A percentile compares a stretch with the other conserved stretches of the same genome.
Conservation (phyloP, 2,113 vertebrate species). For the Sturnus vulgaris region DNA sequence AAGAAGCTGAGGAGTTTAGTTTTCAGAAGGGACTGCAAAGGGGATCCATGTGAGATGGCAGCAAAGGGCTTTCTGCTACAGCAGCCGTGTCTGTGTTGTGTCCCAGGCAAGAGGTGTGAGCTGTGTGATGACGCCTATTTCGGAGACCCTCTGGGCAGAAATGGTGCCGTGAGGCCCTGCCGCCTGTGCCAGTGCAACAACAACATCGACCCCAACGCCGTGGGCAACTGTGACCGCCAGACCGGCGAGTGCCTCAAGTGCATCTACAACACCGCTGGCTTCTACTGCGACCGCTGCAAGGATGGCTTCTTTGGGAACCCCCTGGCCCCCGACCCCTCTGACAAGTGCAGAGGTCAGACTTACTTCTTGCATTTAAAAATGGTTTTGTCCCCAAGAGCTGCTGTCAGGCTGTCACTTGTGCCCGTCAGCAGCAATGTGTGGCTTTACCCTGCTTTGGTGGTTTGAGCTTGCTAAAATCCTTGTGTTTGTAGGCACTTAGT, state of each 20-base stretch:
- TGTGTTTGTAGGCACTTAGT: background rate
- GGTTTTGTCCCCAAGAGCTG: background rate
- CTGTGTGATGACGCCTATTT: slow-evolving; percentile 96
- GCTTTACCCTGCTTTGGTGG: background rate
- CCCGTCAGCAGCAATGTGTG: accelerated
- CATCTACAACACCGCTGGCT: slow-evolving; percentile 85
- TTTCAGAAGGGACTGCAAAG: background rate
- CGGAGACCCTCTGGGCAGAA: slow-evolving; percentile 84
- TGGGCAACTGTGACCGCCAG: slow-evolving; percentile 84
- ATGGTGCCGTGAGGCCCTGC: slow-evolving; percentile 76
- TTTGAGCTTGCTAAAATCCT: background rate
- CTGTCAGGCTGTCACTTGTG: background rate
- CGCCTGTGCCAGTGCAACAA: slow-evolving; percentile 88
- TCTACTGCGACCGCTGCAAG: slow-evolving; percentile 87
- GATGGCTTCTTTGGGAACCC: slow-evolving; percentile 87
- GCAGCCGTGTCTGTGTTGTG: accelerated
- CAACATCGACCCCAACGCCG: slow-evolving; percentile 86
- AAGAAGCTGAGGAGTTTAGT: background rate
- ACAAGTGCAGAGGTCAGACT: slow-evolving; percentile 79
- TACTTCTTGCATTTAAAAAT: background rate
- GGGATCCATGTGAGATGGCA: background rate
- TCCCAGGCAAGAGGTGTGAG: slow-evolving; percentile 90
- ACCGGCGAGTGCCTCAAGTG: slow-evolving; percentile 91
- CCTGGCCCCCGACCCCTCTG: slow-evolving; percentile 62
- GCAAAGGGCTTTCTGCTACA: background rate